Percentiles rank a stretch among this genome's conserved stretches.
phyloP scores from a whole-genome alignment of 2,113 vertebrate species.

The Dendropsophus ebraccatus region DNA sequence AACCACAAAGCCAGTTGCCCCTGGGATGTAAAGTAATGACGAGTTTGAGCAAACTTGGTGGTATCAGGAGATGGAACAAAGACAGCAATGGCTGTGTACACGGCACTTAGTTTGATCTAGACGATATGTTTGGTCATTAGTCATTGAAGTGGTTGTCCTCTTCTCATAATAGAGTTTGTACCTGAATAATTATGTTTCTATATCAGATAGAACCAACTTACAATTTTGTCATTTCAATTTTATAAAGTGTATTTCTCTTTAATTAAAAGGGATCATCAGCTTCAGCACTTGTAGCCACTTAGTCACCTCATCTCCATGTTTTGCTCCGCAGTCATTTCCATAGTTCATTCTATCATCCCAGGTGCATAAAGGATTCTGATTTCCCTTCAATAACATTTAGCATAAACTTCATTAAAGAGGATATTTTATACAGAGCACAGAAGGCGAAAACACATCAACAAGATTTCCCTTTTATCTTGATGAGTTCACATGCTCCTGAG shows the following conservation, averaged over 20 bases:
- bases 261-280: background rate
- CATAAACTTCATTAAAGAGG: conserved; percentile 34
- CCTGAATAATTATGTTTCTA: background rate
- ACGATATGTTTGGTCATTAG: too few relatives aligned
- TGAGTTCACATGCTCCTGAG: conserved; percentile 41
- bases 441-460: conserved; percentile 27
- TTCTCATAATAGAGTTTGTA: background rate
- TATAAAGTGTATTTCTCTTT: background rate
- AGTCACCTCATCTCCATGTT: background rate
- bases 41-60: too few relatives aligned
- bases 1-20: too few relatives aligned
- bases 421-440: conserved; percentile 16
- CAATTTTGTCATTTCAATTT: background rate
- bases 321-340: conserved; percentile 3
- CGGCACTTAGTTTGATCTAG: too few relatives aligned
- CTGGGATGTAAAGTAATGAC: too few relatives aligned
- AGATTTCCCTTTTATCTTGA: conserved; percentile 48
- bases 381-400: conserved; percentile 23
- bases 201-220: background rate
- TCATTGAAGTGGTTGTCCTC: background rate
- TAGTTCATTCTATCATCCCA: conserved; percentile 18
- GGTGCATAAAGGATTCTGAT: conserved; percentile 4
- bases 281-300: background rate
- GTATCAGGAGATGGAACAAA: too few relatives aligned
- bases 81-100: too few relatives aligned